Percentiles rank a stretch among this genome's conserved stretches.
These are phyloP conservation scores for Prionace glauca DNA, from an alignment of 2,797 vertebrate genomes.

Conservation along the genomic window DNA sequence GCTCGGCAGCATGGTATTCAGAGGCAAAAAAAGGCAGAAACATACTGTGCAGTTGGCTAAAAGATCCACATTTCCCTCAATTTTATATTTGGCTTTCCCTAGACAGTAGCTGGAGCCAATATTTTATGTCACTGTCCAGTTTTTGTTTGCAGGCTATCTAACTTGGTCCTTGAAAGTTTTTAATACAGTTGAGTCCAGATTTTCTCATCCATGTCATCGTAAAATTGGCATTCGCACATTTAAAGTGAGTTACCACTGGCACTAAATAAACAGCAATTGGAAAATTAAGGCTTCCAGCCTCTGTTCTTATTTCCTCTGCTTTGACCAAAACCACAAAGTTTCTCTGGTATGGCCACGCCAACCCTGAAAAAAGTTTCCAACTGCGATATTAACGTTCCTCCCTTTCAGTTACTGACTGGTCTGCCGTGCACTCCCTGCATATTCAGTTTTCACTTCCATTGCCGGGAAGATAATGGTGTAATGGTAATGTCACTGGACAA, in stretches of 20 bases:
- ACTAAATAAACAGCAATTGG: not conserved
- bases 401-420: not conserved
- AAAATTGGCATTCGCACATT: not conserved
- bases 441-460: not conserved
- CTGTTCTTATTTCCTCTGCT: not conserved
- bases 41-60: not conserved
- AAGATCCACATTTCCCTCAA: not conserved
- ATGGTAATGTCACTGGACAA: no score
- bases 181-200: not conserved
- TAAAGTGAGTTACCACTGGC: not conserved
- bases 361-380: not conserved
- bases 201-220: not conserved
- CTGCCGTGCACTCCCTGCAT: not conserved
- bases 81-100: not conserved
- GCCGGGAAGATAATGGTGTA: not conserved
- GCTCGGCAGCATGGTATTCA: slow-evolving; percentile 43
- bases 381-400: not conserved
- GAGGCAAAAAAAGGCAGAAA: slow-evolving; percentile 26
- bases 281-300: not conserved
- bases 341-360: not conserved
- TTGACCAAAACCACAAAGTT: not conserved
- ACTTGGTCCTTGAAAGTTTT: not conserved
- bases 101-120: not conserved
- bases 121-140: not conserved
- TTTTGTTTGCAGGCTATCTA: not conserved